Conservation (phyloP, 2,113 vertebrate species). For the Cnemophilus loriae region DNA sequence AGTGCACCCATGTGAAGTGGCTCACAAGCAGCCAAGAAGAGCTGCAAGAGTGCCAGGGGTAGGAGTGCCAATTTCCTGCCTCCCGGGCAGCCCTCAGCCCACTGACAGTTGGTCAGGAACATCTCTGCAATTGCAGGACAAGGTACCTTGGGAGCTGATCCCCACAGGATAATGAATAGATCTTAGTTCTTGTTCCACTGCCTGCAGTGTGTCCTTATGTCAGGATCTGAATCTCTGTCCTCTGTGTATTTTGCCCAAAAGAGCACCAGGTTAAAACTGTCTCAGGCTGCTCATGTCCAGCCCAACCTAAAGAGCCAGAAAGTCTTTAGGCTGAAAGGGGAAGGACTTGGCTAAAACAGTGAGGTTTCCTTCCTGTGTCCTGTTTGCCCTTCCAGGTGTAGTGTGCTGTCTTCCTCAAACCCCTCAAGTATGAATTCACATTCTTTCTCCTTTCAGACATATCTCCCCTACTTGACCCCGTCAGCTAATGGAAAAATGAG, state of each 20-base stretch:
- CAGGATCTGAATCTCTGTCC: not conserved
- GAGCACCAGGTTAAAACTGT: not conserved
- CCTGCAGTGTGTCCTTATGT: not conserved
- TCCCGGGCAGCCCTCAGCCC: not conserved
- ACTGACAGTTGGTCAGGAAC: not conserved
- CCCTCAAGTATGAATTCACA: not conserved
- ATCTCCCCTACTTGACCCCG: not conserved
- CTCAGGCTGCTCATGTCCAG: not conserved
- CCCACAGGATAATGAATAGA: not conserved
- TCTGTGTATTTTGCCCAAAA: not conserved
- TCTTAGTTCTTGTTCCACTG: not conserved
- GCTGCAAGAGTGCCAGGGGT: not conserved
- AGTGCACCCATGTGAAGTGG: not conserved
- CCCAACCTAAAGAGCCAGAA: not conserved
- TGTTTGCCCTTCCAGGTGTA: not conserved
- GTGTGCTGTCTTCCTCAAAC: not conserved
- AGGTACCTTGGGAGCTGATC: not conserved
- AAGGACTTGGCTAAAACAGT: not conserved
- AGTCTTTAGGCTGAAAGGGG: not conserved
- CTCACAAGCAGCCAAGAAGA: not conserved
- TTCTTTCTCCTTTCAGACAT: not conserved
- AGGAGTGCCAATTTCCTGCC: not conserved
- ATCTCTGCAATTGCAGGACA: not conserved
- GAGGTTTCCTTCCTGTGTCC: not conserved
- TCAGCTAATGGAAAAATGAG: not conserved